Evolutionary conservation across 2,113 vertebrate genomes (phyloP).

Genomic region (Psittacula cyanocephala): DNA sequence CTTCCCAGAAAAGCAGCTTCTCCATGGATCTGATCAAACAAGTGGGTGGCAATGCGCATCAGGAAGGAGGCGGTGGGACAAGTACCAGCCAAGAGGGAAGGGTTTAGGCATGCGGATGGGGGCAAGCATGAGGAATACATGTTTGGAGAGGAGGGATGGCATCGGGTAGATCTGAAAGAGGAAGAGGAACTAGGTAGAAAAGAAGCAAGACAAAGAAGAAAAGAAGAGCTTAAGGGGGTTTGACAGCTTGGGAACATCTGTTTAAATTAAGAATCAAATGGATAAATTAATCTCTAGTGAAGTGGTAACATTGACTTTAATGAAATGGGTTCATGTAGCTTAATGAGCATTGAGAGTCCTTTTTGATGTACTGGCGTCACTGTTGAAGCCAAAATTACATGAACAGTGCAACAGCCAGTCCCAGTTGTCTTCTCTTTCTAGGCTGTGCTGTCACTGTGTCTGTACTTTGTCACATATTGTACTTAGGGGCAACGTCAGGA

Average conservation of each 20-base stretch:
- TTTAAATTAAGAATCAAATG: neutral
- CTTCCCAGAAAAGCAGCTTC: neutral
- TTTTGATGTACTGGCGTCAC: neutral
- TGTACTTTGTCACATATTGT: neutral
- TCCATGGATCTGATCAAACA: neutral
- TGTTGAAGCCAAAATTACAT: neutral
- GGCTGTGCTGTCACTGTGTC: neutral
- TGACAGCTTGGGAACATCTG: neutral
- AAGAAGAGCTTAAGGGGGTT: neutral
- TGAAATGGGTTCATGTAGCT: neutral
- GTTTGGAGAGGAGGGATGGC: neutral
- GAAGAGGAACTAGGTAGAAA: neutral
- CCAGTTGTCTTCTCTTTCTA: rapidly evolving
- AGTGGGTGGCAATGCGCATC: neutral
- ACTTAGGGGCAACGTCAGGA: neutral
- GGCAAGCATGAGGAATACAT: rapidly evolving
- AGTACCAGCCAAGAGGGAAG: neutral
- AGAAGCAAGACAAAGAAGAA: neutral
- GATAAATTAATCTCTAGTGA: neutral
- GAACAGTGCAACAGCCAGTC: neutral
- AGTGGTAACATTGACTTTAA: neutral
- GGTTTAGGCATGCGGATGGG: neutral
- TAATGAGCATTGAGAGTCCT: neutral
- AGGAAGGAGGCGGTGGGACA: rapidly evolving
- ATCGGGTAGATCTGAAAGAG: neutral